phyloP scores from a whole-genome alignment of 1,140 invertebrate genomes.

The Drosophila chauvacae region DNA sequence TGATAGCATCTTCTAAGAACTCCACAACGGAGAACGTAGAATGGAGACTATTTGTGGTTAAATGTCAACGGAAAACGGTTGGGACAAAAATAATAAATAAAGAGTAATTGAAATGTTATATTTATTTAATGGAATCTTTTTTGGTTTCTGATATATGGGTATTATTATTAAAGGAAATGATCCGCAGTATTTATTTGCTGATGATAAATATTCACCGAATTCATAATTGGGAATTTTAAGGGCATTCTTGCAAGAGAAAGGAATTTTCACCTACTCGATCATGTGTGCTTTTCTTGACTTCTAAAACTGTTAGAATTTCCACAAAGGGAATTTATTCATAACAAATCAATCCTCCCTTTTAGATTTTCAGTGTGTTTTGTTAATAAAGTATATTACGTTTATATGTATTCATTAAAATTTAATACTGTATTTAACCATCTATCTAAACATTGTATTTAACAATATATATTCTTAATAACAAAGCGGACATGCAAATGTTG shows the following conservation, averaged over 20 bases:
- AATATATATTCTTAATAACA: constrained; percentile 12
- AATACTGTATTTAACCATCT: neutral
- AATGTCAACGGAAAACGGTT: constrained; percentile 18
- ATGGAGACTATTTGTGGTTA: neutral
- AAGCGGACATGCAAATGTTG: constrained; percentile 51
- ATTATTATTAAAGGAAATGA: neutral
- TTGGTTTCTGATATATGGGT: neutral
- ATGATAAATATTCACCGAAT: neutral
- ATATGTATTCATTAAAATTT: no score
- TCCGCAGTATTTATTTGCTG: neutral
- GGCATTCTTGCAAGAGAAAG: neutral
- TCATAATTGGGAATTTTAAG: neutral
- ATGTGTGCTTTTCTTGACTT: neutral
- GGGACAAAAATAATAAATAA: neutral
- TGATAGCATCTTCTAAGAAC: constrained; percentile 13
- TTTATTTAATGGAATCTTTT: neutral
- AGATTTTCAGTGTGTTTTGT: neutral
- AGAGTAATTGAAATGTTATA: neutral
- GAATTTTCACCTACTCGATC: neutral
- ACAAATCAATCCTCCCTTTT: no score
- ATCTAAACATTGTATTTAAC: neutral
- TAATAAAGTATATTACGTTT: neutral
- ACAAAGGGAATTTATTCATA: no score
- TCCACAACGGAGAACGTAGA: neutral
- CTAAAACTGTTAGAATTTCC: no score